Evolutionary conservation across 2,113 vertebrate species (phyloP).

Genomic region (Hyaena hyaena): DNA sequence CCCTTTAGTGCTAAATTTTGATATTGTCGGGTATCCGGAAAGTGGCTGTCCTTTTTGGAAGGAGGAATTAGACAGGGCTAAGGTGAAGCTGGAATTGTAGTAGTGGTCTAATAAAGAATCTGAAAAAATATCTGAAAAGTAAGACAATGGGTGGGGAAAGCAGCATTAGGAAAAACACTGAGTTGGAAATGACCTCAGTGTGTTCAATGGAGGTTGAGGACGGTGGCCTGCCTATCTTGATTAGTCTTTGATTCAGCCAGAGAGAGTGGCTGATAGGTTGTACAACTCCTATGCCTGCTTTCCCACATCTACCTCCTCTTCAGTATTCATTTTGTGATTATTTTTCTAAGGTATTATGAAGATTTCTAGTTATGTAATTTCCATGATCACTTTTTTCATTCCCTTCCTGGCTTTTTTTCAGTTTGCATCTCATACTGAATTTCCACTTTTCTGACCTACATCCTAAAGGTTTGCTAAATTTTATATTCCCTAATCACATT

Average conservation of each 20-base stretch:
- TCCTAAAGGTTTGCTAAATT: conserved; percentile 22
- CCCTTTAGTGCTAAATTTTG: neutral
- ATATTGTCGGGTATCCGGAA: neutral
- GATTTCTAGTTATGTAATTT: neutral
- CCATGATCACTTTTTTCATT: neutral
- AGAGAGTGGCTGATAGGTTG: neutral
- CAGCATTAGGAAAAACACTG: neutral
- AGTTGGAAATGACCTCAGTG: neutral
- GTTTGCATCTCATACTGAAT: conserved; percentile 24
- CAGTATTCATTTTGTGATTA: neutral
- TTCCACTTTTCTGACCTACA: conserved; percentile 14
- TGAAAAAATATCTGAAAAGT: neutral
- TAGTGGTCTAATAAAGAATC: neutral
- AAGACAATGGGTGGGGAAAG: neutral
- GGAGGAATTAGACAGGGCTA: neutral
- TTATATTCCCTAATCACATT: neutral
- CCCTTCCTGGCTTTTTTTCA: neutral
- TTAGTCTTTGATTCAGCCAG: neutral
- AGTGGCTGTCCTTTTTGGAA: neutral
- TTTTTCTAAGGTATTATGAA: neutral
- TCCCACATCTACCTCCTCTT: neutral
- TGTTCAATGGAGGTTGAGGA: neutral
- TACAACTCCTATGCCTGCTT: neutral
- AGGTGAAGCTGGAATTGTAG: neutral
- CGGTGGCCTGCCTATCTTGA: neutral